Evolutionary conservation across 1,140 invertebrate species (phyloP), one percentile per base, ranked within the genome.

Genomic region (Hormaphis cornu): DNA sequence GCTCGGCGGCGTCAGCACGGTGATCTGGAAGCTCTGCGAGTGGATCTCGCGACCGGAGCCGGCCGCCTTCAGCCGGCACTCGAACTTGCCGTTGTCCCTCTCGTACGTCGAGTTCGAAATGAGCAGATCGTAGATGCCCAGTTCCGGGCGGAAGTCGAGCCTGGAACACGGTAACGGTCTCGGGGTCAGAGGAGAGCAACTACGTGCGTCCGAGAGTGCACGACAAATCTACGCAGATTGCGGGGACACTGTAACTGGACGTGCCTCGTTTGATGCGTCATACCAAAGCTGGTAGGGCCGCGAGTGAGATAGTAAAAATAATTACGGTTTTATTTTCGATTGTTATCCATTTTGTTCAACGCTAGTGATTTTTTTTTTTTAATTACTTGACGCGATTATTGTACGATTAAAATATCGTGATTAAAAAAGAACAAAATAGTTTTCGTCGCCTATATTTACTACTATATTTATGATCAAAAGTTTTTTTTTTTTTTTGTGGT

Each of bases 31-130:
- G 37, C 85, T 85, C 78, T 93, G 89, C 66, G 87, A 86, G 79
- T 93, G 90, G 22, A 93, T 80, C 75, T 90, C 89, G 9, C 84
- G 82, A 1, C 92, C 92, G 10, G 87, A 90, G 12, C 90, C 89
- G 28, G 84, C 86, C 26, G 87, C 87, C 77, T 93, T 94, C 48
- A 94, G 83, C 22, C 89, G 84, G 76, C 93, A 96, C 80, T 93
- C 91, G 80, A 95, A 95, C 72, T 87, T 85, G 6, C 92, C 93
- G 76, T 95, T 93, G 79, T 96, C 92, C 1, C 90, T 82, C 74
- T 89, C 89, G 79, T 95, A 95, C 22, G 88, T 89, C 1, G 89
- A 87, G 76, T 91, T 91, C 20, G 84, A 83, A 72, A 96, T 93
- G 75, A 88, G 82, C 73, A 96, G 81, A 79, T 95, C 91, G 79